Evolutionary conservation across 2,888 invertebrate genomes (phyloP), one percentile per base, ranked within the genome.

Genomic region (Drosophila eohydei): DNA sequence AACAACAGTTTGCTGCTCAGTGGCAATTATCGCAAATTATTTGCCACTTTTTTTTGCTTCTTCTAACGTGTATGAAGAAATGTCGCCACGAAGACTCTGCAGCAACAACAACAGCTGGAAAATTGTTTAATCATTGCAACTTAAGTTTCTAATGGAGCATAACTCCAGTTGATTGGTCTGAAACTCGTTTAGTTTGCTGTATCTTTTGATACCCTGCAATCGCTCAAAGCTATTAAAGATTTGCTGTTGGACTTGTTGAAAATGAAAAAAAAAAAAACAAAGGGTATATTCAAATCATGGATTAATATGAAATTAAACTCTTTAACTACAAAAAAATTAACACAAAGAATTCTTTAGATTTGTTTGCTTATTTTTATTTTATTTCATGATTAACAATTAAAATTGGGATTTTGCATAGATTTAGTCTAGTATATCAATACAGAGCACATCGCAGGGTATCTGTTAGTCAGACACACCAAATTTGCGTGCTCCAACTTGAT

Each of bases 101-200:
- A 41, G 40, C 59, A 41, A 36, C 34, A 52, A 38, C 14, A 54
- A 48, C 6, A 30, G 58, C 62, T 62, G 62, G 65, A 74, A 89
- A 88, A 88, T 81, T 83, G 83, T 88, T 89, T 82, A 89, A 88
- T 90, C 81, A 86, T 88, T 71, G 81, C 55, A 78, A 77, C 86
- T 85, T 89, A 83, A 88, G 32, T 54, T 91, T 90, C 71, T 70
- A 73, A 69, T 85, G 76, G 65, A 63, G 21, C 64, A 40, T 40
- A 65, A 63, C 60, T 61, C 62, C 50, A 50, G 50, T 51, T 60
- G 60, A 65, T 72, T 56, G 55, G 64, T 54, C 43, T n/a, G 62
- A 74, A 81, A 81, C 82, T 57, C 26, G 82, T 81, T 81, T 64
- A 28, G 21, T 55, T 55, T 63, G 26, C 28, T 7, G n/a, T 14